Conservation (phyloP, 2,113 vertebrate species). For the Crotalus horridus region DNA sequence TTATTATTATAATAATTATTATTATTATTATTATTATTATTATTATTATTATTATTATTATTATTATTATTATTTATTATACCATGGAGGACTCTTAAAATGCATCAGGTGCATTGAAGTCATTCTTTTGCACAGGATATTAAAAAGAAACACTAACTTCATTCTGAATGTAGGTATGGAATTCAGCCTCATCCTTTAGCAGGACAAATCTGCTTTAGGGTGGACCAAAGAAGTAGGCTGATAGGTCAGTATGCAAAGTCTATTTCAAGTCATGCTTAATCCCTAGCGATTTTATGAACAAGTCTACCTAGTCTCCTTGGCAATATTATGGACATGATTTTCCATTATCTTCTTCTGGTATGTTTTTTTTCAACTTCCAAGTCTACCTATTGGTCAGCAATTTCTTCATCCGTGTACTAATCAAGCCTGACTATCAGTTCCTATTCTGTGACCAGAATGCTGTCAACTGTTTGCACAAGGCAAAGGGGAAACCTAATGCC, state of each 20-base stretch:
- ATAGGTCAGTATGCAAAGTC: not conserved
- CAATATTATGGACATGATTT: not conserved
- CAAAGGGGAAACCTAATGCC: not conserved
- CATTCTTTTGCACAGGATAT: not conserved
- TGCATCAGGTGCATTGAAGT: not conserved
- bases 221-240: not conserved
- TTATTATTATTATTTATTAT: not conserved
- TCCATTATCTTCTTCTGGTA: not conserved
- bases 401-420: not conserved
- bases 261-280: not conserved
- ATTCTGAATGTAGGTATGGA: not conserved
- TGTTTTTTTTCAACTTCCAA: not conserved
- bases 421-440: not conserved
- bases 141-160: not conserved
- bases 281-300: not conserved
- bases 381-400: not conserved
- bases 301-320: not conserved
- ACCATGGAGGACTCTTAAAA: not conserved
- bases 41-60: too few relatives aligned
- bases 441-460: not conserved
- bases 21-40: too few relatives aligned
- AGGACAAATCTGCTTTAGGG: not conserved
- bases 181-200: not conserved
- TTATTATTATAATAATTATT: too few relatives aligned
- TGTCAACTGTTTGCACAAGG: not conserved